Evolutionary conservation across 2,888 invertebrate genomes (phyloP).

Genomic region (Nebria brevicollis): DNA sequence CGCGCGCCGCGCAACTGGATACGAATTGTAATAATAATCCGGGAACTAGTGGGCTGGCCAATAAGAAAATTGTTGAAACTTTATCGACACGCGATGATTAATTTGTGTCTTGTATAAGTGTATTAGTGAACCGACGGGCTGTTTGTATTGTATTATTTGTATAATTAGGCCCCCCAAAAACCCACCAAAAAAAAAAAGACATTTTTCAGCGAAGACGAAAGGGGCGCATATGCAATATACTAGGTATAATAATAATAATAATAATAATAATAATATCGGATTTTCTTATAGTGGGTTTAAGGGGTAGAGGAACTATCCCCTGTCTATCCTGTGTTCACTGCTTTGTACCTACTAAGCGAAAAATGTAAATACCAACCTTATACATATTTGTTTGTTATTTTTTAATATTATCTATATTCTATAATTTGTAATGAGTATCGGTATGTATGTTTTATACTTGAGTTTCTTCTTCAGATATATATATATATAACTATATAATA

Average conservation of each 20-base stretch:
- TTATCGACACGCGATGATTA: conserved; percentile 23
- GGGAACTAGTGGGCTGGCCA: conserved; percentile 30
- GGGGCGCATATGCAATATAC: conserved; percentile 43
- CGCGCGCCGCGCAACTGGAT: conserved; percentile 15
- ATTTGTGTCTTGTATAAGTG: conserved; percentile 1
- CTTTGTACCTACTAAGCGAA: conserved; percentile 31
- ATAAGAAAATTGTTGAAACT: conserved; percentile 20
- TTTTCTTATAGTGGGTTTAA: conserved; percentile 12
- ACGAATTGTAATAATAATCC: conserved; percentile 33
- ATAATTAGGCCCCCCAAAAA: too few species aligned
- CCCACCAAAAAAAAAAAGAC: not conserved
- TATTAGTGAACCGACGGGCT: not conserved
- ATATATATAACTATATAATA: not conserved
- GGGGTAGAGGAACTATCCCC: too few species aligned
- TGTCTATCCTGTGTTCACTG: conserved; percentile 11
- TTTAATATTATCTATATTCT: not conserved
- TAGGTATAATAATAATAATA: conserved; percentile 29
- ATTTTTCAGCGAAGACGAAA: conserved; percentile 6
- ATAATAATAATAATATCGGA: not conserved
- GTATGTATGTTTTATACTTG: not conserved
- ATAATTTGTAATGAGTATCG: too few species aligned
- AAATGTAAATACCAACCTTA: conserved; percentile 23
- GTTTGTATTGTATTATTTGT: not conserved
- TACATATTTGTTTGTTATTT: conserved; percentile 23
- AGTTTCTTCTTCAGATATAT: not conserved